Percentiles rank a stretch among this genome's conserved stretches.
These are phyloP conservation scores for Yponomeuta sedellus DNA, from an alignment of 2,888 invertebrate species.

Conservation along the genomic window DNA sequence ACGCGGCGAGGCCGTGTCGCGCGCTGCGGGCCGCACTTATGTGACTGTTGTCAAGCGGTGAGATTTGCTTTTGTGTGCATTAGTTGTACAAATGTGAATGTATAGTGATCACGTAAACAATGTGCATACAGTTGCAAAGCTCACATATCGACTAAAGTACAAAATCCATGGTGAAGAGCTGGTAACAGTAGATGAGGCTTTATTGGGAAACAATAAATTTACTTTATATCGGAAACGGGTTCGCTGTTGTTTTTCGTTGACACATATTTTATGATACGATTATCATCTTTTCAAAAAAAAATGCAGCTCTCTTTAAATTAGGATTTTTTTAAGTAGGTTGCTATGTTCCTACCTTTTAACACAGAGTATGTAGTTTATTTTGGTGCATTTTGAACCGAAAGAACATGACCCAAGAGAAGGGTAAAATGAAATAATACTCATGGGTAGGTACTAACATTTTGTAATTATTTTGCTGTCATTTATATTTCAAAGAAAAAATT, in stretches of 20 bases:
- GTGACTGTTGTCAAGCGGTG: not conserved
- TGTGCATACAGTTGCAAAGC: not conserved
- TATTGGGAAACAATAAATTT: constrained; percentile 20
- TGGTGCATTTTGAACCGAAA: not conserved
- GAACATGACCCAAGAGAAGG: no score
- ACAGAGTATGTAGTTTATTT: not conserved
- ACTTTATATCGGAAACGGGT: not conserved
- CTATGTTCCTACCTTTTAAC: not conserved
- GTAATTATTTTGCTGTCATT: no score
- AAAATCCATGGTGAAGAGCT: not conserved
- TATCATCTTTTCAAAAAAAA: no score
- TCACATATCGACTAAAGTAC: not conserved
- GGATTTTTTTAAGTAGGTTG: no score
- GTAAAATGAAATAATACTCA: no score
- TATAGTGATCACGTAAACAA: not conserved
- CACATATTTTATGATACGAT: not conserved
- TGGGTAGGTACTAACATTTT: no score
- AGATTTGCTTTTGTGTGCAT: not conserved
- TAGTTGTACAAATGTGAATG: not conserved
- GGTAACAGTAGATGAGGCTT: constrained; percentile 14
- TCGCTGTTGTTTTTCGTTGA: not conserved
- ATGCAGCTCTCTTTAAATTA: no score
- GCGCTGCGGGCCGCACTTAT: constrained; percentile 28
- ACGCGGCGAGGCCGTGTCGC: constrained; percentile 63
- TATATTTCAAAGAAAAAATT: no score